A percentile compares a stretch with the other conserved stretches of the same genome.
Conservation (phyloP, 2,888 invertebrate genomes). For the Cataglyphis livida region DNA sequence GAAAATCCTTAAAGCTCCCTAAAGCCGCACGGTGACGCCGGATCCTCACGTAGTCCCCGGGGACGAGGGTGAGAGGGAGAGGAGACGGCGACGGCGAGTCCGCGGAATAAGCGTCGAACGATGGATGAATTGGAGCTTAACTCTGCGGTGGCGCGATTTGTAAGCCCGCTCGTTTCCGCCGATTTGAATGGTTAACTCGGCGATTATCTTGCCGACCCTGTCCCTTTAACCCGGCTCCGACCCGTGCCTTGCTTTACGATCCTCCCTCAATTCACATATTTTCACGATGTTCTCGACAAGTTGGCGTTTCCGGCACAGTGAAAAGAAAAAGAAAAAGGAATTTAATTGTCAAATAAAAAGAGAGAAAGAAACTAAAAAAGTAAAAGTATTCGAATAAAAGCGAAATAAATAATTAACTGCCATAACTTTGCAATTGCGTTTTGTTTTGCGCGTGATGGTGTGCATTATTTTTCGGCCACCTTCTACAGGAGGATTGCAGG, state of each 20-base stretch:
- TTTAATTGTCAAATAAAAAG: background rate
- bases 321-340: background rate
- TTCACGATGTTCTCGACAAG: background rate
- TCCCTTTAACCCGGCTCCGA: conserved; percentile 40
- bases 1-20: conserved; percentile 73
- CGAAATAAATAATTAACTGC: background rate
- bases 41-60: conserved; percentile 72
- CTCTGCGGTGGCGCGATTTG: conserved; percentile 74
- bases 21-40: conserved; percentile 74
- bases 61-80: conserved; percentile 28
- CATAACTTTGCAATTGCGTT: background rate
- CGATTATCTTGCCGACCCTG: conserved; percentile 63
- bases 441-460: background rate
- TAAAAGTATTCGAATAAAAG: background rate
- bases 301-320: background rate
- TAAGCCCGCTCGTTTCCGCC: conserved; percentile 70
- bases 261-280: conserved; percentile 22
- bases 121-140: conserved; percentile 75
- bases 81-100: background rate
- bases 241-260: conserved; percentile 45
- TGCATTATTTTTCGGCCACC: background rate
- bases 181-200: conserved; percentile 73
- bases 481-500: background rate
- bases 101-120: conserved; percentile 68
- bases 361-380: background rate